Conservation (phyloP, 2,888 invertebrate genomes). For the Molorchus minor region DNA sequence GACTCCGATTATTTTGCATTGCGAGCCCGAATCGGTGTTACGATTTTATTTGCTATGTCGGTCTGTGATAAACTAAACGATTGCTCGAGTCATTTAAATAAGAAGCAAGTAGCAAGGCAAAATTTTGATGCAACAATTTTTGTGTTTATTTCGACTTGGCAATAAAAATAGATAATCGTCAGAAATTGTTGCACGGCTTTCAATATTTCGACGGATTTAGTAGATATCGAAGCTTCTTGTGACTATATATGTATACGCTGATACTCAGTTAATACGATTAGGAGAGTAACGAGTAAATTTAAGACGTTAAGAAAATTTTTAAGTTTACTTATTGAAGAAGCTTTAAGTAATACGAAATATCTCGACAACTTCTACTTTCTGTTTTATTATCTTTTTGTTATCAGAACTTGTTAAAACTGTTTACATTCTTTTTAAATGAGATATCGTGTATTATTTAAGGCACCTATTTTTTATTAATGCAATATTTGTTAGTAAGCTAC, state of each 20-base stretch:
- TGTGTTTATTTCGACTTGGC: conserved; percentile 4
- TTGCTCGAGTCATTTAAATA: conserved; percentile 57
- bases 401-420: conserved; percentile 39
- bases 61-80: conserved; percentile 62
- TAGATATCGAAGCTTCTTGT: conserved; percentile 58
- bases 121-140: conserved; percentile 22
- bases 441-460: conserved; percentile 28
- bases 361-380: background rate
- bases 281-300: conserved; percentile 16
- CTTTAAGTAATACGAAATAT: background rate
- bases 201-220: conserved; percentile 38
- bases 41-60: conserved; percentile 62
- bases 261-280: conserved; percentile 54
- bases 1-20: conserved; percentile 27
- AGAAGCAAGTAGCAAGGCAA: conserved; percentile 34
- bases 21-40: conserved; percentile 42
- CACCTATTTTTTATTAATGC: conserved; percentile 59
- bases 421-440: conserved; percentile 24
- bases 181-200: conserved; percentile 30
- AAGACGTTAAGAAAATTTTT: conserved; percentile 20
- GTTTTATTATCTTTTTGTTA: conserved; percentile 31
- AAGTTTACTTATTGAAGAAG: conserved; percentile 13
- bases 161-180: background rate
- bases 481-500: conserved; percentile 61
- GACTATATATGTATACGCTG: conserved; percentile 62